Evolutionary conservation across 2,888 invertebrate species (phyloP).

Genomic region (Polydrusus tereticollis): DNA sequence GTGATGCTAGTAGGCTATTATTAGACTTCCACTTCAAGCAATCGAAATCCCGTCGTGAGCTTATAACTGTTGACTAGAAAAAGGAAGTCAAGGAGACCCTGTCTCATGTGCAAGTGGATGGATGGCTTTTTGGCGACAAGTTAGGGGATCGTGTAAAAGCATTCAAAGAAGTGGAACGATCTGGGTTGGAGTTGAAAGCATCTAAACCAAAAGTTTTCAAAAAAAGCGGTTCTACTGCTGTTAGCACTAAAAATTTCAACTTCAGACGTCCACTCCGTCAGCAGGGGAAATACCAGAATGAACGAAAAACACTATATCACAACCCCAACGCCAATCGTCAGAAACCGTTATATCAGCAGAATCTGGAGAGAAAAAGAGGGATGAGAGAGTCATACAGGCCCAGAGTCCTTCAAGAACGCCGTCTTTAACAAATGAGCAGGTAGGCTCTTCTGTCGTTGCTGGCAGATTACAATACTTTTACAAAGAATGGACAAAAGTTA

Average conservation of each 20-base stretch:
- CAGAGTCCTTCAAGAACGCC: neutral
- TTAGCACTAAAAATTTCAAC: neutral
- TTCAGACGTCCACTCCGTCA: neutral
- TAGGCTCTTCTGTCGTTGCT: neutral
- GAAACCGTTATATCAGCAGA: neutral
- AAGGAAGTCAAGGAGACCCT: conserved; percentile 39
- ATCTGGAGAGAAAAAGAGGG: neutral
- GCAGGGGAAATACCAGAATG: neutral
- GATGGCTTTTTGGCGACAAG: conserved; percentile 41
- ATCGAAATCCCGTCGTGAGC: conserved; percentile 11
- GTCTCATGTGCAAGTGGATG: conserved; percentile 27
- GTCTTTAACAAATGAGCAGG: neutral
- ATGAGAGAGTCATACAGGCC: neutral
- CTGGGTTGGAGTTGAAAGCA: conserved; percentile 2
- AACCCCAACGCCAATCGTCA: neutral
- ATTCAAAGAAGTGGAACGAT: conserved; percentile 21
- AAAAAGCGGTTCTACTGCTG: neutral
- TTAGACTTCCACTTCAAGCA: conserved; percentile 27
- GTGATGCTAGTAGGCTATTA: neutral
- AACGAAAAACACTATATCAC: neutral
- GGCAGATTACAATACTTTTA: neutral
- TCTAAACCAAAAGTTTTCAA: conserved; percentile 1
- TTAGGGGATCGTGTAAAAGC: conserved; percentile 33
- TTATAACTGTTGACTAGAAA: conserved; percentile 20
- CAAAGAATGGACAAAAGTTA: neutral